Evolutionary conservation across 1,140 invertebrate species (phyloP), one percentile per base, ranked within the genome.

Genomic region (Zaprionus lachaisei): DNA sequence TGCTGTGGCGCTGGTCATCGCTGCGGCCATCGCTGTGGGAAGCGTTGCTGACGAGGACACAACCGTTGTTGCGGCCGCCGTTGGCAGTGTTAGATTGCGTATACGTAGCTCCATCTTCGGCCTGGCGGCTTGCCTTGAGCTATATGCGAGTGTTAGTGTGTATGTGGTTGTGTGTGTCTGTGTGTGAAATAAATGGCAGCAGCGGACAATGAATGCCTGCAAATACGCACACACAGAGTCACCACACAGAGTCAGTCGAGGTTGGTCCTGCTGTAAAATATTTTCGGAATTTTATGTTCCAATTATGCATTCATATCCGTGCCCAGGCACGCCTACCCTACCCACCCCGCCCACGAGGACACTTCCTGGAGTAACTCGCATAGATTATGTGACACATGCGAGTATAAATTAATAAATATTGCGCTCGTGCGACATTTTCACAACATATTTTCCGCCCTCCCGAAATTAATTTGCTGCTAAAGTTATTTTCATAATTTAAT

Each of bases 11-110:
- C 82, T 51, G 31, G 80, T 76, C 83, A 86, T 72, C 4, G 83
- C 69, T 58, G 77, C 63, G 44, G 79, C 80, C 44, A 76, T 44
- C 12, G 80, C 68, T 37, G 74, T 69, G 79, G 73, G 70, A 78
- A 47, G n/a, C 41, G 72, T 73, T 65, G 81, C 76, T 89, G 83
- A 89, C 83, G 84, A 81, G 81, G 81, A 77, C 81, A 90, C 84
- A 81, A 84, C 84, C 85, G 86, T 85, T 90, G 85, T 90, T 90
- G 79, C 79, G 79, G 70, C 86, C 80, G 85, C 76, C 73, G 85
- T 71, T 90, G 85, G 85, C 85, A 90, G 85, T 91, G 85, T 90
- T 85, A 90, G 85, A 90, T 90, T 90, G 74, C 79, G 86, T 78
- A 73, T 67, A 78, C 65, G 71, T 68, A 72, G 79, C 67, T 85